Evolutionary conservation across 2,113 vertebrate species (phyloP).

Genomic region (Rousettus leschenaultii): DNA sequence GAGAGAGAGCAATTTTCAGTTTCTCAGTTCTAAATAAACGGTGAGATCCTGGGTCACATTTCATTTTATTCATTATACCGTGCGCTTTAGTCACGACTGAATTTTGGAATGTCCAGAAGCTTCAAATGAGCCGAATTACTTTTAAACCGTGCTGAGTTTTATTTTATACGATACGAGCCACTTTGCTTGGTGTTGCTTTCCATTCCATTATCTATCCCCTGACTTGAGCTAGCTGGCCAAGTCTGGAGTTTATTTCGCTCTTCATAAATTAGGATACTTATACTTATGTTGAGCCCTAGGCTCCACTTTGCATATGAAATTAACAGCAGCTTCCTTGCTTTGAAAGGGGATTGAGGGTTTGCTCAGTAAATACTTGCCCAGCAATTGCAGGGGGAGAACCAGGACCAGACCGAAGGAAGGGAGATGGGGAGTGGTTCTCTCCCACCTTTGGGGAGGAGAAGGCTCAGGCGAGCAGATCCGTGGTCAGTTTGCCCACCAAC

Average conservation of each 20-base stretch:
- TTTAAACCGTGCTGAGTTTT: conserved; percentile 58
- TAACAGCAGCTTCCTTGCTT: not conserved
- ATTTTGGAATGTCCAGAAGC: conserved; percentile 50
- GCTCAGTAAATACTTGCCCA: not conserved
- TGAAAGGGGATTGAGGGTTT: not conserved
- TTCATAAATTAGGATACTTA: conserved; percentile 31
- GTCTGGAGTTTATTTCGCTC: conserved; percentile 2
- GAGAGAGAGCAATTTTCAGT: conserved; percentile 55
- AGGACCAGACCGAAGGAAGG: not conserved
- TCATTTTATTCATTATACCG: conserved; percentile 54
- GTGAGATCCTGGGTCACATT: conserved; percentile 14
- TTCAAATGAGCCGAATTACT: conserved; percentile 54
- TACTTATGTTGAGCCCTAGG: not conserved
- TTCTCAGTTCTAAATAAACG: conserved; percentile 62
- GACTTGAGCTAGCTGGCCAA: not conserved
- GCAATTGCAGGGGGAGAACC: not conserved
- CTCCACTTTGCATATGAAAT: conserved; percentile 27
- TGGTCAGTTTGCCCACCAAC: not conserved
- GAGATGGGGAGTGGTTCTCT: not conserved
- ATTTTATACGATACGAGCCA: not conserved
- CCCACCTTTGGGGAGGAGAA: not conserved
- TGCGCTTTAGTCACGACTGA: conserved; percentile 51
- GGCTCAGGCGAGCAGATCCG: not conserved
- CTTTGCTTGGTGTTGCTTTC: not conserved
- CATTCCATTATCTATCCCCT: not conserved